Evolutionary conservation across 2,888 invertebrate genomes (phyloP), one percentile per base, ranked within the genome.

Genomic region (Eupithecia dodoneata): DNA sequence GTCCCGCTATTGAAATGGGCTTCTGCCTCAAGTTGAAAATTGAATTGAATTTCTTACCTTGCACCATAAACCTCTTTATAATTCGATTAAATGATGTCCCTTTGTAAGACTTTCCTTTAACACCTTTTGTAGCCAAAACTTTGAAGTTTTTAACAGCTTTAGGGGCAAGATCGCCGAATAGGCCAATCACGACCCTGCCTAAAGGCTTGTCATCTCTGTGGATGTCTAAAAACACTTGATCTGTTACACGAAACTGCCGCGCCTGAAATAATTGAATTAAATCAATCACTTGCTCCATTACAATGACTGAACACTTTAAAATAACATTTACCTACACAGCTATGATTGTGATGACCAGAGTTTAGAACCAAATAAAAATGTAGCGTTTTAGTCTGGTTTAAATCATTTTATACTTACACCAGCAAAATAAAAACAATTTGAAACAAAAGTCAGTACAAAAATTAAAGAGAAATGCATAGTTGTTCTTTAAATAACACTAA

Each of bases 11-110:
- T n/a, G n/a, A n/a, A n/a, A n/a, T n/a, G n/a, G n/a, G n/a, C n/a
- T n/a, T n/a, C n/a, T n/a, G n/a, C n/a, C n/a, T n/a, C n/a, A n/a
- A n/a, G n/a, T n/a, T n/a, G n/a, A n/a, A n/a, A n/a, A n/a, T n/a
- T n/a, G n/a, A n/a, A n/a, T n/a, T n/a, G n/a, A n/a, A n/a, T n/a
- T n/a, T 3, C 85, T 85, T 86, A 98, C 98, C 99, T 96, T 99
- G 99, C 85, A 99, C 97, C 97, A 99, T 98, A 90, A 99, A 99
- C 82, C 98, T 96, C 89, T 97, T 97, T 82, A 99, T 97, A 76
- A 99, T 97, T 18, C 98, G 96, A 92, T 98, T 98, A 90, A 99
- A 98, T 82, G 93, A 96, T 4, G 97, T 96, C 15, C 97, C 98
- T 82, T 96, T 96, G 89, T 98, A 99, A 3, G 96, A 97, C 88